These are phyloP conservation scores for Mechanitis mazaeus DNA, from an alignment of 2,888 invertebrate species.

Conservation along the genomic window DNA sequence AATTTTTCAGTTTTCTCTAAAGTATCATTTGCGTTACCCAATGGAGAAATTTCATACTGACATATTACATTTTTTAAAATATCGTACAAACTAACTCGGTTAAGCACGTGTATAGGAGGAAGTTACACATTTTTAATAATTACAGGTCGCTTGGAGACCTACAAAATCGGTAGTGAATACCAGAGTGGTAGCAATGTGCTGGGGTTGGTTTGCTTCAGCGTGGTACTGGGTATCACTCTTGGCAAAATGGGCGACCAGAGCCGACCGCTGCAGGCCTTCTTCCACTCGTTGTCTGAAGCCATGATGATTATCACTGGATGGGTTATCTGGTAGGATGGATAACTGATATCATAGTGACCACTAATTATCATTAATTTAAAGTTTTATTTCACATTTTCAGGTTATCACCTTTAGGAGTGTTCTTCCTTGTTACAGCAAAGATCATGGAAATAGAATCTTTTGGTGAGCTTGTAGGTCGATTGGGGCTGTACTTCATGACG, in stretches of 20 bases:
- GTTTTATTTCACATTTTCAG: slow-evolving; percentile 61
- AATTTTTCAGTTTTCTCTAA: too few relatives aligned
- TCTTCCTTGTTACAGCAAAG: slow-evolving; percentile 92
- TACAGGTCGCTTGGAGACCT: slow-evolving; percentile 75
- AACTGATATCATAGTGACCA: too few relatives aligned
- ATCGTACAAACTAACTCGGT: neutral
- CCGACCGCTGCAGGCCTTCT: slow-evolving; percentile 88
- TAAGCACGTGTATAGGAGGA: neutral
- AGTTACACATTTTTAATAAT: slow-evolving; percentile 15
- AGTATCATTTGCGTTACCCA: too few relatives aligned
- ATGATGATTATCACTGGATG: slow-evolving; percentile 98
- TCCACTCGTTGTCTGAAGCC: slow-evolving; percentile 90
- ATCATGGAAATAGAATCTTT: slow-evolving; percentile 94
- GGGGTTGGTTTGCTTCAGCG: slow-evolving; percentile 89
- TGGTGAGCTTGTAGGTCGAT: slow-evolving; percentile 86
- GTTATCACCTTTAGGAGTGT: slow-evolving; percentile 92
- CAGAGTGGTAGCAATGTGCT: slow-evolving; percentile 88
- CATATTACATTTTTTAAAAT: neutral
- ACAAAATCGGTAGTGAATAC: slow-evolving; percentile 83
- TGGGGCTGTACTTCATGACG: slow-evolving; percentile 95
- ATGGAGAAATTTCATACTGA: too few relatives aligned
- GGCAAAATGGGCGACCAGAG: slow-evolving; percentile 91
- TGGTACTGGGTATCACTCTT: slow-evolving; percentile 92
- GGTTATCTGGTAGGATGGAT: slow-evolving; percentile 89
- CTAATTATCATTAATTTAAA: too few relatives aligned